phyloP scores from a whole-genome alignment of 92 coral and sea anemone genomes.

The Porites lobata region DNA sequence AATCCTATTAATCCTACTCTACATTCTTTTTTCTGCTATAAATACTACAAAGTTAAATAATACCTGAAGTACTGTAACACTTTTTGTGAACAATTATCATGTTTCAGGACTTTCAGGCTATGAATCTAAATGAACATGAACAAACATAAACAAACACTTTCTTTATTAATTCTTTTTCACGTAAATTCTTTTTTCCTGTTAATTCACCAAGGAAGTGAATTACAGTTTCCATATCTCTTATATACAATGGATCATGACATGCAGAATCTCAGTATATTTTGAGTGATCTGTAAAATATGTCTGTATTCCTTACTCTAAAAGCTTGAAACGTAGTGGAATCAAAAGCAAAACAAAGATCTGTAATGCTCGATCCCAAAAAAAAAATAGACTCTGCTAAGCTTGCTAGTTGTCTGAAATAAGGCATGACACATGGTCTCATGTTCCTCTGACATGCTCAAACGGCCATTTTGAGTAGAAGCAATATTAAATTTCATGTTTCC shows the following conservation, averaged over 20 bases:
- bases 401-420: neutral
- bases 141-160: neutral
- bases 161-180: neutral
- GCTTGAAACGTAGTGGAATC: neutral
- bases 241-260: neutral
- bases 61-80: too few relatives aligned
- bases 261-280: neutral
- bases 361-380: neutral
- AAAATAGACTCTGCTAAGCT: neutral
- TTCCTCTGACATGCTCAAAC: neutral
- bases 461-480: neutral
- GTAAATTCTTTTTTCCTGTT: too few relatives aligned
- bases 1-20: too few relatives aligned
- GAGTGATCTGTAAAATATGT: neutral
- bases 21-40: too few relatives aligned
- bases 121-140: too few relatives aligned
- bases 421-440: neutral
- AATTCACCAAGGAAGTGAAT: neutral
- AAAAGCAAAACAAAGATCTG: neutral
- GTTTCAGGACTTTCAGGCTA: too few relatives aligned
- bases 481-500: neutral
- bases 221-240: neutral
- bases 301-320: neutral
- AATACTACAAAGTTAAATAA: too few relatives aligned
- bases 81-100: too few relatives aligned